These are phyloP conservation scores for Halictus quadricinctus DNA, from an alignment of 2,888 invertebrate species.

Conservation along the genomic window DNA sequence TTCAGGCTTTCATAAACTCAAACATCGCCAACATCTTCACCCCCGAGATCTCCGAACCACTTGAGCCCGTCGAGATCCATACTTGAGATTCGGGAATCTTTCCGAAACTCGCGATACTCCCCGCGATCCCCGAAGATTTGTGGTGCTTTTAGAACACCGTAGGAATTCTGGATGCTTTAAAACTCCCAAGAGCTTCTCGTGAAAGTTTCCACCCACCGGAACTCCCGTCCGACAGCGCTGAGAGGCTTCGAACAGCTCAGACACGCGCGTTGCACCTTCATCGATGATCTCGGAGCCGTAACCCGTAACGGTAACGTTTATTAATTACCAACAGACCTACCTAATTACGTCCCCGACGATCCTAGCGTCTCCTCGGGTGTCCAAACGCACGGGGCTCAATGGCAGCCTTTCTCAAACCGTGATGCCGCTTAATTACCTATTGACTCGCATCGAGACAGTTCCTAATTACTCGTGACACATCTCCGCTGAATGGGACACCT, in stretches of 20 bases:
- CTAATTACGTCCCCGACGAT: background rate
- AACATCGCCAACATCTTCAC: background rate
- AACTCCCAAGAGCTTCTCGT: background rate
- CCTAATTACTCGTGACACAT: background rate
- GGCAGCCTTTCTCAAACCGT: background rate
- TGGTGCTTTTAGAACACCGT: background rate
- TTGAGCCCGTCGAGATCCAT: background rate
- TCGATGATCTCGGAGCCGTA: background rate
- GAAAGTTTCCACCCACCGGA: background rate
- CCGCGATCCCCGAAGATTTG: background rate
- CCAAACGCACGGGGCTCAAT: background rate
- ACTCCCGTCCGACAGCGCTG: background rate
- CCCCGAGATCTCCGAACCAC: background rate
- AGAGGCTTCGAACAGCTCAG: background rate
- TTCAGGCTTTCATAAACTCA: background rate
- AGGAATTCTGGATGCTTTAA: background rate
- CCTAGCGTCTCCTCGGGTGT: background rate
- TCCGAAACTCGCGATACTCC: background rate
- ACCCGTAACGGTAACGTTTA: background rate
- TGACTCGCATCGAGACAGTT: slow-evolving; percentile 6
- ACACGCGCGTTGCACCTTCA: background rate
- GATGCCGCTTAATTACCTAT: slow-evolving; percentile 3
- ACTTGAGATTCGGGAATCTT: background rate
- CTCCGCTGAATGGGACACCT: background rate
- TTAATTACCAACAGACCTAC: background rate